These are phyloP conservation scores for Callimorpha dominula DNA, from an alignment of 2,888 invertebrate genomes.

Conservation along the genomic window DNA sequence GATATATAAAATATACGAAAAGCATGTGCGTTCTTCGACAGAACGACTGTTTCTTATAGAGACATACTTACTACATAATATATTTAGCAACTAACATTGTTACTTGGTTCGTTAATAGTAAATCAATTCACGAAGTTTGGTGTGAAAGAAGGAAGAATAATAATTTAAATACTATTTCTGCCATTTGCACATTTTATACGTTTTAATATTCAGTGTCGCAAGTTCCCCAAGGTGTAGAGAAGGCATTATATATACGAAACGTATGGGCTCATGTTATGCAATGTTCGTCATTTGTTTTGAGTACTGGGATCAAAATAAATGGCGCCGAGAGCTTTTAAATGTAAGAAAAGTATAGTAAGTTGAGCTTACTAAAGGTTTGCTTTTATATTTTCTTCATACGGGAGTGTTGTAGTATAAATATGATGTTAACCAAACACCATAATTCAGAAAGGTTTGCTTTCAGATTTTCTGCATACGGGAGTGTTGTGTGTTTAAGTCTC, in stretches of 20 bases:
- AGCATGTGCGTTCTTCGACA: too few species aligned
- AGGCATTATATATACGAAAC: conserved; percentile 22
- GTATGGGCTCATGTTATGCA: conserved; percentile 48
- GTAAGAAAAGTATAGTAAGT: conserved; percentile 18
- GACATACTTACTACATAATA: too few species aligned
- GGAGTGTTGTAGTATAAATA: neutral
- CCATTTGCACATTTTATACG: neutral
- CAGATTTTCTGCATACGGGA: neutral
- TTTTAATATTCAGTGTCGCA: neutral
- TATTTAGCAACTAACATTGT: too few species aligned
- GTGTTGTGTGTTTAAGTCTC: neutral
- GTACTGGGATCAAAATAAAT: conserved; percentile 34
- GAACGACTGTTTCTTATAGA: too few species aligned
- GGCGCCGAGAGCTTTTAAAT: conserved; percentile 27
- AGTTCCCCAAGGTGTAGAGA: conserved; percentile 8
- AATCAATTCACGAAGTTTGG: neutral
- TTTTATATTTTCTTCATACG: too few species aligned
- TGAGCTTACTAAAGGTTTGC: too few species aligned
- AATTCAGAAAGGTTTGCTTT: neutral
- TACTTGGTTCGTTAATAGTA: too few species aligned
- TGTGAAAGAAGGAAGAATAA: neutral
- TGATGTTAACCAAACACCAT: neutral
- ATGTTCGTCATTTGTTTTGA: conserved; percentile 59
- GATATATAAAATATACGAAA: neutral
- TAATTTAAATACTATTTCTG: neutral